These are phyloP conservation scores for Metalampra italica DNA, from an alignment of 2,888 invertebrate genomes.

Conservation along the genomic window DNA sequence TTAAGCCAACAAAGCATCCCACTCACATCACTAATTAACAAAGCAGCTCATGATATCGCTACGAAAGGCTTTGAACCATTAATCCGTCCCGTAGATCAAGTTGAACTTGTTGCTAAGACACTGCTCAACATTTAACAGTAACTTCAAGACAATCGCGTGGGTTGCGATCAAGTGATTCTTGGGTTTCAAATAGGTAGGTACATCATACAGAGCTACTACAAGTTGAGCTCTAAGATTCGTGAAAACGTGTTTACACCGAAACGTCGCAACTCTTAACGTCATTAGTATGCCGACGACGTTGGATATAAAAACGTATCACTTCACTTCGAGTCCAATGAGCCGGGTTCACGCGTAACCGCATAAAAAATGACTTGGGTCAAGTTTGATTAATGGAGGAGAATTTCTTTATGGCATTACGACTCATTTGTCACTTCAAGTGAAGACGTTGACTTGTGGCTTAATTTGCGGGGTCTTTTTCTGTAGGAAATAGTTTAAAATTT, in stretches of 20 bases:
- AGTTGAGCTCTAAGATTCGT: too few relatives aligned
- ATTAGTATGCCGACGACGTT: background rate
- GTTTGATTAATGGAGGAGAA: slow-evolving; percentile 39
- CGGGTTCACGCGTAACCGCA: slow-evolving; percentile 8
- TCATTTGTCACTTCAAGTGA: slow-evolving; percentile 36
- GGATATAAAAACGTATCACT: background rate
- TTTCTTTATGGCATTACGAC: slow-evolving; percentile 33
- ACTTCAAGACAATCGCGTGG: too few relatives aligned
- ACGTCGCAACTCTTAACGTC: background rate
- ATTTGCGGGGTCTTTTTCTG: slow-evolving; percentile 28
- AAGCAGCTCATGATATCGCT: background rate
- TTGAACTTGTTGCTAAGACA: background rate
- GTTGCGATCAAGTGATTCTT: too few relatives aligned
- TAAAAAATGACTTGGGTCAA: slow-evolving; percentile 23
- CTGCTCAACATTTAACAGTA: background rate
- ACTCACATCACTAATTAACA: background rate
- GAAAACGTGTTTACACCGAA: background rate
- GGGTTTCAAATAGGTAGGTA: too few relatives aligned
- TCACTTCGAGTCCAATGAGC: background rate
- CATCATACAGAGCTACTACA: too few relatives aligned
- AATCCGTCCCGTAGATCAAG: background rate
- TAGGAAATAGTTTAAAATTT: slow-evolving; percentile 1
- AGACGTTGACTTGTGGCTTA: slow-evolving; percentile 24
- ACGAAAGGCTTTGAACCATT: background rate
- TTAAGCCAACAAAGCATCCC: background rate